Evolutionary conservation across 2,113 vertebrate genomes (phyloP), one percentile per base, ranked within the genome.

Genomic region (Crotalus horridus): DNA sequence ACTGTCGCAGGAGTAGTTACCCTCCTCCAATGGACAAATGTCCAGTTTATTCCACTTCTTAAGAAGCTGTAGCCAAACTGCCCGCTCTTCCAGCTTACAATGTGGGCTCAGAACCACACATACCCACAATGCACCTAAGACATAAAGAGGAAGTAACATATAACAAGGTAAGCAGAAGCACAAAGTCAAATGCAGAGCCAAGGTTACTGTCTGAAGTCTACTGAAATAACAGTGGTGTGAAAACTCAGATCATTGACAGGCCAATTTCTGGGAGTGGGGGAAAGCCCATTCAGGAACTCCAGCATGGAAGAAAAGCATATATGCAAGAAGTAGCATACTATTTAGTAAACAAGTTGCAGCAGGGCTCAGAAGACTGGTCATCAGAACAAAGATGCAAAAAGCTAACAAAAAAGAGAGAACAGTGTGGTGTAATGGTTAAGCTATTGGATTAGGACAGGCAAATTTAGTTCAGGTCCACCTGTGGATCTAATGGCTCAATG

Each of bases 61-160:
- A 0, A 98, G 96, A 55, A 97, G 96, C 89, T 97, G 96, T n/a
- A 97, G 95, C 97, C 97, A 98, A 58, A 96, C 91, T 0, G 91
- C 94, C 33, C 92, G 95, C 89, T 97, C 97, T 64, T 97, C 97
- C 10, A 95, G 89, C 88, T 96, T 97, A 94, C 97, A 97, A 89
- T 97, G 97, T 53, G 97, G 97, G 59, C 97, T 98, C 92, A 98
- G 94, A 64, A 97, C 92, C 43, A 98, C 95, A 17, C 97, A 98
- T 23, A 97, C 97, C 97, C 97, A 98, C 90, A 97, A 92, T 46
- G 97, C 97, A 46, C 97, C 97, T 97, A 95, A 4, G 48, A 24
- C 88, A 69, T 1, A 33, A 61, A 89, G 61, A 43, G 39, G 29
- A 2, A 61, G 10, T 10, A 54, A 24, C 7, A 24, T 58, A 6